Conservation (phyloP, 2,797 vertebrate species). For the Chelidonichthys spinosus region DNA sequence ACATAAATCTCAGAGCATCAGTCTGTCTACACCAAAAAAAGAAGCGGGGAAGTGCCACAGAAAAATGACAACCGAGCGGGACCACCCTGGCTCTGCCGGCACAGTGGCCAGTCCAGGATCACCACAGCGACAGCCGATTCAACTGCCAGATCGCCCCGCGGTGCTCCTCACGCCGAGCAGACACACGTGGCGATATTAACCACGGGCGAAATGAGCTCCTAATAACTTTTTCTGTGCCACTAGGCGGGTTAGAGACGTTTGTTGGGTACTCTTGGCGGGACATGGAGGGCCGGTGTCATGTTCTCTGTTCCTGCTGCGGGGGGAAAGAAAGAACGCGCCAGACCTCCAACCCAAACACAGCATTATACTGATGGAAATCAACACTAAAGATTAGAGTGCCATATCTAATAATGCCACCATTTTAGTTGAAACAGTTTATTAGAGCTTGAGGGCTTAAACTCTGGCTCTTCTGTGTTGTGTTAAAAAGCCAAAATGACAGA, state of each 20-base stretch:
- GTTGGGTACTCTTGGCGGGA: conserved; percentile 64
- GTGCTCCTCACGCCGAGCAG: conserved; percentile 28
- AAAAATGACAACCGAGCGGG: conserved; percentile 65
- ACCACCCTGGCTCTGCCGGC: conserved; percentile 82
- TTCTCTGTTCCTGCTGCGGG: conserved; percentile 51
- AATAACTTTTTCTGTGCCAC: conserved; percentile 57
- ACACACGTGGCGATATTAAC: conserved; percentile 60
- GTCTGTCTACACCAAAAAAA: conserved; percentile 83
- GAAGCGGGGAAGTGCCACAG: conserved; percentile 78
- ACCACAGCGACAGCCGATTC: conserved; percentile 25
- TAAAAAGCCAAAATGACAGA: conserved; percentile 46
- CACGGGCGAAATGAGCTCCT: conserved; percentile 62
- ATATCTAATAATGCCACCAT: conserved; percentile 55
- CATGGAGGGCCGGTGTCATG: conserved; percentile 56
- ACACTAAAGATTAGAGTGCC: conserved; percentile 64
- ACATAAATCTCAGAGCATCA: conserved; percentile 85
- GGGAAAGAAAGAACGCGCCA: conserved; percentile 43
- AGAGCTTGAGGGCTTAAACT: conserved; percentile 38
- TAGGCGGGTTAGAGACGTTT: conserved; percentile 27
- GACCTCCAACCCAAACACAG: conserved; percentile 68
- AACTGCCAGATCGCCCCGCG: conserved; percentile 54
- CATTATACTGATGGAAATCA: conserved; percentile 59
- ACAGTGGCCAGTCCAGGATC: conserved; percentile 48
- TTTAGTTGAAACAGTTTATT: conserved; percentile 47
- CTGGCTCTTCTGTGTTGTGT: conserved; percentile 20